A percentile compares a stretch with the other conserved stretches of the same genome.
Evolutionary conservation across 2,888 invertebrate genomes (phyloP).

Genomic region (Cryptophagus acutangulus): DNA sequence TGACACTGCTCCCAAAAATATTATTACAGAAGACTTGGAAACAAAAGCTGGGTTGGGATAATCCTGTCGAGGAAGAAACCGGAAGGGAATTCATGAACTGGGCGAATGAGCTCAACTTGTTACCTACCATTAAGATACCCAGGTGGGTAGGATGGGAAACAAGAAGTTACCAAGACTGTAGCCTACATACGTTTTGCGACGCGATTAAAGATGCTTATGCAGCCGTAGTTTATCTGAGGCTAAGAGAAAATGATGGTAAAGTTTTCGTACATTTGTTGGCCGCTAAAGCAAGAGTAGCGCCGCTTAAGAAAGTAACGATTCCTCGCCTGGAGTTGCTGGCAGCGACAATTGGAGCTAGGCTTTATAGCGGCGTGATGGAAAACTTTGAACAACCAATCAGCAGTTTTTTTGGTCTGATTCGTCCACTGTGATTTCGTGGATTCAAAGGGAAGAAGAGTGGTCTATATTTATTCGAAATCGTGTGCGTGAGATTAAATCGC

Average conservation of each 20-base stretch:
- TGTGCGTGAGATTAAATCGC: conserved; percentile 29
- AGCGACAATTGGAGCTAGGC: conserved; percentile 28
- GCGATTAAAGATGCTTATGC: conserved; percentile 29
- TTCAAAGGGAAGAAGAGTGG: too few relatives aligned
- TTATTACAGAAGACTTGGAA: too few relatives aligned
- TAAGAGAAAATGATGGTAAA: conserved; percentile 1
- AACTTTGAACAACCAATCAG: too few relatives aligned
- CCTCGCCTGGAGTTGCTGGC: conserved; percentile 36
- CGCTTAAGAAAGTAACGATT: conserved; percentile 26
- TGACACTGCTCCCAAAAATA: conserved; percentile 4
- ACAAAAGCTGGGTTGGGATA: too few relatives aligned
- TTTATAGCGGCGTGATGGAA: too few relatives aligned
- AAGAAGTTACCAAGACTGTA: conserved; percentile 2
- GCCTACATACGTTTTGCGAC: conserved; percentile 22
- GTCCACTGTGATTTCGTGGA: too few relatives aligned
- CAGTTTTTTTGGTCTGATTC: too few relatives aligned
- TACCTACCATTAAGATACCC: conserved; percentile 14
- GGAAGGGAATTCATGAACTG: too few relatives aligned
- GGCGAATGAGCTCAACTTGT: too few relatives aligned
- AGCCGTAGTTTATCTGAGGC: too few relatives aligned
- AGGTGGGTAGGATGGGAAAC: conserved; percentile 9
- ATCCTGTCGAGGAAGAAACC: too few relatives aligned
- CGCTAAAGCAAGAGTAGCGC: conserved; percentile 31
- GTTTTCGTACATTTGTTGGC: conserved; percentile 11
- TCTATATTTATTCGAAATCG: too few relatives aligned